A percentile compares a stretch with the other conserved stretches of the same genome.
These are phyloP conservation scores for Piscicola geometra DNA, from an alignment of 2,888 invertebrate species.

Conservation along the genomic window DNA sequence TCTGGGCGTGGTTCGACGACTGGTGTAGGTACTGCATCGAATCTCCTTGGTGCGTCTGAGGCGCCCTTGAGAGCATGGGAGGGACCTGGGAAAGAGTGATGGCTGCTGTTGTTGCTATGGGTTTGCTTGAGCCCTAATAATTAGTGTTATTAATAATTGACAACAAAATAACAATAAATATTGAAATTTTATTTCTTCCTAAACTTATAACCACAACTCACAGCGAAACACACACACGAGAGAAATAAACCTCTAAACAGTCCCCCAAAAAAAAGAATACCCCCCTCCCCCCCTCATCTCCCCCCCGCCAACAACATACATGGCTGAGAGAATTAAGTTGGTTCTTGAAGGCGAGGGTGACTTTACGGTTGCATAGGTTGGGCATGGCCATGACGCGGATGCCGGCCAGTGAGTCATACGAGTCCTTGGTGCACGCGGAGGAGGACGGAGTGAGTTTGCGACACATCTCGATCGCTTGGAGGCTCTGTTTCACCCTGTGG, in stretches of 20 bases:
- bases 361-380: conserved; percentile 52
- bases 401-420: conserved; percentile 50
- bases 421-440: conserved; percentile 46
- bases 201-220: no score
- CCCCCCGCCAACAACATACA: conserved; percentile 44
- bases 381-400: conserved; percentile 45
- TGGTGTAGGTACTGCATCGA: conserved; percentile 63
- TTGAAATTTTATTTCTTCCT: no score
- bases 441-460: conserved; percentile 54
- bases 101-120: background rate
- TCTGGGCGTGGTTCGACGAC: conserved; percentile 63
- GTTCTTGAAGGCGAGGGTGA: conserved; percentile 83
- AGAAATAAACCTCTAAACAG: background rate
- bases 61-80: conserved; percentile 9
- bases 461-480: conserved; percentile 91
- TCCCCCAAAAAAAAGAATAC: background rate
- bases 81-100: conserved; percentile 1
- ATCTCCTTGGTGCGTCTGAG: conserved; percentile 39
- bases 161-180: no score
- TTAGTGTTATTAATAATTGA: no score
- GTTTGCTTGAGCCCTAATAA: no score
- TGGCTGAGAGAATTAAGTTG: conserved; percentile 59
- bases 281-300: background rate
- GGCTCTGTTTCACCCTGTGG: conserved; percentile 84
- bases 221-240: no score